phyloP scores from a whole-genome alignment of 2,888 invertebrate genomes.

The Drosophila nigritarsus region DNA sequence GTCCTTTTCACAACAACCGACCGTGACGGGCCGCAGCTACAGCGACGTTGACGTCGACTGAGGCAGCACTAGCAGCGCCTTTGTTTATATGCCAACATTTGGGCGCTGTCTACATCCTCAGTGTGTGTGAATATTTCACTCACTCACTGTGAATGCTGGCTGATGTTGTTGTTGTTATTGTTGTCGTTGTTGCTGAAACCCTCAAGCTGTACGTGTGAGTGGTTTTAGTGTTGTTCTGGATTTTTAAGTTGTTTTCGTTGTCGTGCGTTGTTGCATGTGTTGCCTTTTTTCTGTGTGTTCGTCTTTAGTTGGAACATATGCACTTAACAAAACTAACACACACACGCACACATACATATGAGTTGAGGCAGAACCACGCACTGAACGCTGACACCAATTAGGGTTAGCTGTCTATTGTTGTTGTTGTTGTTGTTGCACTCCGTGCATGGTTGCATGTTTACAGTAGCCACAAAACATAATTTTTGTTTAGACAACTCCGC shows the following conservation, averaged over 20 bases:
- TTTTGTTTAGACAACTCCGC: conserved; percentile 73
- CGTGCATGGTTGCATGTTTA: conserved; percentile 72
- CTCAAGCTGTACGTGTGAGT: conserved; percentile 75
- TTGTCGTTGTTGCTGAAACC: conserved; percentile 48
- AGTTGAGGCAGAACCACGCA: conserved; percentile 37
- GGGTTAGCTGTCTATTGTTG: conserved; percentile 54
- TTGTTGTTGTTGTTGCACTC: conserved; percentile 50
- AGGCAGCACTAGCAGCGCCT: conserved; percentile 46
- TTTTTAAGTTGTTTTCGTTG: conserved; percentile 80
- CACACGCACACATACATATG: conserved; percentile 11
- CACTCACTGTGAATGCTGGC: conserved; percentile 18
- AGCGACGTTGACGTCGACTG: conserved; percentile 10
- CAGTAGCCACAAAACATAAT: conserved; percentile 77
- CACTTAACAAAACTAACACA: conserved; percentile 45
- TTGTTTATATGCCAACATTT: conserved; percentile 75
- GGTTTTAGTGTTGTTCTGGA: conserved; percentile 80
- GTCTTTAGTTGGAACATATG: conserved; percentile 69
- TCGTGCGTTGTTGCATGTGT: conserved; percentile 68
- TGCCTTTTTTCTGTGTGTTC: conserved; percentile 55
- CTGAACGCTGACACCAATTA: conserved; percentile 78
- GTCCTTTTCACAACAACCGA: conserved; percentile 50
- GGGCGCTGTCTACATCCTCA: conserved; percentile 43
- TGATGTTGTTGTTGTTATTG: conserved; percentile 33
- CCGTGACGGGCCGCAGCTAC: conserved; percentile 25
- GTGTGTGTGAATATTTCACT: conserved; percentile 33